Base-by-base conservation (phyloP, 2,888 invertebrate genomes). In the Desoria tigrina region DNA sequence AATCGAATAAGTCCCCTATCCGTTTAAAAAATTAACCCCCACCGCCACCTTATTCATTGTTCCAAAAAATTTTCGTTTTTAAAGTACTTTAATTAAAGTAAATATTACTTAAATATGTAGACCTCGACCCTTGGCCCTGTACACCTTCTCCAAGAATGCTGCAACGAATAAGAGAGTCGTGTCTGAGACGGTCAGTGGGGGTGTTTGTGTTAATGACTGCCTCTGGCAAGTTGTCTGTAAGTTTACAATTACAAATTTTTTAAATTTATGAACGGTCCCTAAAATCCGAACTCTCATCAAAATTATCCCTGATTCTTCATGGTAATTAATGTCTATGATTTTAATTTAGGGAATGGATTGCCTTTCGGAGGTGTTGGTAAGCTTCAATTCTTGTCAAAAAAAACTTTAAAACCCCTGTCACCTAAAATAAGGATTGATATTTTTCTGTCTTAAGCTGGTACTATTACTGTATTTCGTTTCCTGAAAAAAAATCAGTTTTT, bases 81-180 rank as follows among this genome's bases (percentile, higher is more conserved):
- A n/a, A n/a, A n/a, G n/a, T n/a, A n/a, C n/a, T n/a, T n/a, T n/a
- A n/a, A n/a, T 11, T 32, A 11, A 11, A 7, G 32, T 4, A 7
- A 32, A 32, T 32, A 32, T 32, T 32, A 32, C 4, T 32, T 32
- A 32, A 32, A 32, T 24, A 51, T 79, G 79, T 82, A 89, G 92
- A 82, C 92, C 93, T 80, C 94, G 93, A 82, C 94, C 96, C 71
- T 84, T 97, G 81, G 87, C 90, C 73, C 78, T 94, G 80, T 97
- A 97, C 83, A 82, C 93, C 77, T 97, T 96, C 84, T 86, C 88
- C 64, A 84, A 83, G 66, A 84, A 86, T 76, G 81, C 81, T 71
- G 80, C 81, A 63, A 82, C 86, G 72, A 77, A 85, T 67, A 81
- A 87, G 62, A 83, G 85, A 78, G 82, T 95, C 77, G 78, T 87